These are phyloP conservation scores for Chrysomela aeneicollis DNA, from an alignment of 2,888 invertebrate species.

Conservation along the genomic window DNA sequence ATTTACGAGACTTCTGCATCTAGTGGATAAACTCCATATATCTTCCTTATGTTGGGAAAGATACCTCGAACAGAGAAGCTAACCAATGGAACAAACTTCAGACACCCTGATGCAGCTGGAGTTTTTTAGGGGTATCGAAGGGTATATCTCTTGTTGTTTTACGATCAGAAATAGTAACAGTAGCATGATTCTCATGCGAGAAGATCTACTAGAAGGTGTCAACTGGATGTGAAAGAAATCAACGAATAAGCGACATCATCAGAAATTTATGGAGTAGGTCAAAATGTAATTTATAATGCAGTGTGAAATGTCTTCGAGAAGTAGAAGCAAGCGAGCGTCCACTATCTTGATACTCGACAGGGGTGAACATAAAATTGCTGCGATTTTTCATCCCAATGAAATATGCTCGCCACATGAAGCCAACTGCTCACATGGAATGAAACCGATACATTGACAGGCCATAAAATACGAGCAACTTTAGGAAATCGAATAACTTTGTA, in stretches of 20 bases:
- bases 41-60: conserved; percentile 42
- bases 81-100: neutral
- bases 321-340: neutral
- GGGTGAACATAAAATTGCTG: conserved; percentile 27
- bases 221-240: neutral
- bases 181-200: too few species aligned
- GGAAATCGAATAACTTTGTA: neutral
- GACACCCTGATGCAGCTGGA: too few species aligned
- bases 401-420: neutral
- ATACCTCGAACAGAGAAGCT: neutral
- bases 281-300: too few species aligned
- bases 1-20: conserved; percentile 45
- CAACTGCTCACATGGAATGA: neutral
- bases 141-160: too few species aligned
- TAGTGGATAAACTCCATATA: conserved; percentile 44
- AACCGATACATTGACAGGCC: neutral
- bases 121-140: too few species aligned
- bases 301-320: neutral
- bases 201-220: neutral
- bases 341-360: neutral
- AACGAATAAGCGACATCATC: neutral
- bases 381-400: neutral
- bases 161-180: too few species aligned
- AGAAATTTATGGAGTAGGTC: neutral
- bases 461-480: neutral